A percentile compares a stretch with the other conserved stretches of the same genome.
phyloP scores from a whole-genome alignment of 2,113 vertebrate genomes.

The Misgurnus anguillicaudatus region DNA sequence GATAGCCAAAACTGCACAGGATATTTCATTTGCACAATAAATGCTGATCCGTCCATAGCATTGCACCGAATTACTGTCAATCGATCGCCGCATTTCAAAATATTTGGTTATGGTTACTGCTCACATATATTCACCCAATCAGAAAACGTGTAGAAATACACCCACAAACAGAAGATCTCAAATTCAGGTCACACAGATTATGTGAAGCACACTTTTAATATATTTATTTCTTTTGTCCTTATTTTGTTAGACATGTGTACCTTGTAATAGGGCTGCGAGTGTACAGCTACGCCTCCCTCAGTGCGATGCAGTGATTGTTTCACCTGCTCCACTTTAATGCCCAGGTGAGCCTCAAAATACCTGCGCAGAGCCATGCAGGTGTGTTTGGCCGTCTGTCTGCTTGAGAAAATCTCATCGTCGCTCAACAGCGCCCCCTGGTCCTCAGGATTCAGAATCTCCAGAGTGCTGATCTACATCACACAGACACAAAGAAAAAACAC shows the following conservation, averaged over 20 bases:
- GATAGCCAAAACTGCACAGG: too few species aligned
- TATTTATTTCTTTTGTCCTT: too few species aligned
- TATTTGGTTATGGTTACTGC: not conserved
- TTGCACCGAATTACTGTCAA: too few species aligned
- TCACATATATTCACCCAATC: too few species aligned
- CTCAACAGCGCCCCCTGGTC: conserved; percentile 95
- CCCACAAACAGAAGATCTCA: too few species aligned
- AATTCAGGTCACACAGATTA: too few species aligned
- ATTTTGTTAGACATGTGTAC: conserved; percentile 61
- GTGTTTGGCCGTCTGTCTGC: conserved; percentile 97
- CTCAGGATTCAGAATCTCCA: conserved; percentile 96
- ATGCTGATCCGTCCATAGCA: too few species aligned
- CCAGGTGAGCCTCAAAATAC: conserved; percentile 97
- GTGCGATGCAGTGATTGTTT: conserved; percentile 97
- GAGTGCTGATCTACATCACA: conserved; percentile 88
- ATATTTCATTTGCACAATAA: too few species aligned
- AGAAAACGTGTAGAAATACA: too few species aligned
- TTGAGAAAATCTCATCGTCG: conserved; percentile 98
- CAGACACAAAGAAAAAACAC: too few species aligned
- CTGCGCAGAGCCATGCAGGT: conserved; percentile 97
- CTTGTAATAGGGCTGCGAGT: conserved; percentile 96
- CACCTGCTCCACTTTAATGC: conserved; percentile 97
- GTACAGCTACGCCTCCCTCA: conserved; percentile 92
- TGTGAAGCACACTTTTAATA: too few species aligned
- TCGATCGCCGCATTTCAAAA: too few species aligned